Evolutionary conservation across 2,888 invertebrate species (phyloP).

Genomic region (Standfussiana lucernea): DNA sequence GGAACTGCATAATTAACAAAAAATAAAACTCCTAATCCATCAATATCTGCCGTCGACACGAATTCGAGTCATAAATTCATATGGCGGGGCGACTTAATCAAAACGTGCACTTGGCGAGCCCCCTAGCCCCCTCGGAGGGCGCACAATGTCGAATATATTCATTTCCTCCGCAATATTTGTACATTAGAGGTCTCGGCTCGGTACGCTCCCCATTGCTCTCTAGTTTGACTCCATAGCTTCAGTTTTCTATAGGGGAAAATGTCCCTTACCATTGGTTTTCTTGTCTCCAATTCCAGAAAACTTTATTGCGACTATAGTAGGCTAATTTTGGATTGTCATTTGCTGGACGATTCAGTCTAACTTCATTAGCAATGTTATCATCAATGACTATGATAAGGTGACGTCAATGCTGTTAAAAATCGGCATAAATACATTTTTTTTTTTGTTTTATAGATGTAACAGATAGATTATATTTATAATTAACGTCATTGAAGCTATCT

Average conservation of each 20-base stretch:
- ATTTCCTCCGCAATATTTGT: constrained; percentile 91
- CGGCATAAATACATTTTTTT: background rate
- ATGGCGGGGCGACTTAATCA: constrained; percentile 86
- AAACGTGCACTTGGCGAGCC: constrained; percentile 82
- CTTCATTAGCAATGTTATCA: constrained; percentile 6
- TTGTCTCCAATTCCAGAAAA: background rate
- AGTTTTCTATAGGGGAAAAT: constrained; percentile 76
- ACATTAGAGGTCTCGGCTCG: constrained; percentile 90
- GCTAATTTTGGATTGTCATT: background rate
- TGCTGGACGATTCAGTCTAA: background rate
- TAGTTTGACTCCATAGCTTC: constrained; percentile 83
- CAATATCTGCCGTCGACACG: constrained; percentile 74
- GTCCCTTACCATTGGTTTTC: constrained; percentile 71
- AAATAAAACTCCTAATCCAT: constrained; percentile 76
- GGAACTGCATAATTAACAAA: constrained; percentile 63
- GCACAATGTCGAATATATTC: constrained; percentile 86
- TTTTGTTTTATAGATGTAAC: constrained; percentile 21
- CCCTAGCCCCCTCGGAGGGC: constrained; percentile 48
- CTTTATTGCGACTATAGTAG: too few species aligned
- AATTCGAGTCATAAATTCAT: constrained; percentile 85
- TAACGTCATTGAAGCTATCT: constrained; percentile 15
- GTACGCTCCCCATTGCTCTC: constrained; percentile 81
- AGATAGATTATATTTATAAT: constrained; percentile 11
- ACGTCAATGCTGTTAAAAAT: constrained; percentile 20
- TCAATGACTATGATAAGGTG: constrained; percentile 19